Conservation (phyloP, 2,888 invertebrate genomes). For the Platycnemis pennipes region DNA sequence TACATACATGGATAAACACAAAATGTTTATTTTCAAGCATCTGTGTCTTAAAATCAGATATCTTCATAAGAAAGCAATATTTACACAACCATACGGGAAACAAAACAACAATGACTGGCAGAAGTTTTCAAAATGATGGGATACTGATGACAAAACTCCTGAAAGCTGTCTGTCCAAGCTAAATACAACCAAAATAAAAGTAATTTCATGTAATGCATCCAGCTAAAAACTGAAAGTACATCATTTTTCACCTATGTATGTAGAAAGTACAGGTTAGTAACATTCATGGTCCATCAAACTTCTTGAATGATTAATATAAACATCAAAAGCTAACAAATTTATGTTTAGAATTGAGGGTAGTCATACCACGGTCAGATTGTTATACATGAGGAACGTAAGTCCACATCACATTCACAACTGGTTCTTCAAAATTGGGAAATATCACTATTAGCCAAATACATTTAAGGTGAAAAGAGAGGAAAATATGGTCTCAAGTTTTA, state of each 20-base stretch:
- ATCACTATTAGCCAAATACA: background rate
- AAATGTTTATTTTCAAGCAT: background rate
- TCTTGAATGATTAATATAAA: background rate
- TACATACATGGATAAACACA: slow-evolving; percentile 18
- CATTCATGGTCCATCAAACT: slow-evolving; percentile 10
- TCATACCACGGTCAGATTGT: background rate
- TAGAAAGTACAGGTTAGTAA: background rate
- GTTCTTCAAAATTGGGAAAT: background rate
- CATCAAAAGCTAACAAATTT: slow-evolving; percentile 5
- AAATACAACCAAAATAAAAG: background rate
- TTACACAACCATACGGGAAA: background rate
- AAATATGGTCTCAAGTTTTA: background rate
- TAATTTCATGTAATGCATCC: background rate
- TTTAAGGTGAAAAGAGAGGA: background rate
- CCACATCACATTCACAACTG: slow-evolving; percentile 11
- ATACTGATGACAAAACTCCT: background rate
- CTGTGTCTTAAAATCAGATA: background rate
- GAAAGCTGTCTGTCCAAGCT: background rate
- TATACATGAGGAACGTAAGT: background rate
- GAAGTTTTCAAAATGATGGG: background rate
- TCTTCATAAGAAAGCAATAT: background rate
- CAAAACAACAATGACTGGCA: background rate
- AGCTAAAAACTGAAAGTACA: background rate
- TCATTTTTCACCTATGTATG: background rate
- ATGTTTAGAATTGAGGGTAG: background rate